These are phyloP conservation scores for Galago senegalensis DNA, from an alignment of 2,797 vertebrate genomes.

Conservation along the genomic window DNA sequence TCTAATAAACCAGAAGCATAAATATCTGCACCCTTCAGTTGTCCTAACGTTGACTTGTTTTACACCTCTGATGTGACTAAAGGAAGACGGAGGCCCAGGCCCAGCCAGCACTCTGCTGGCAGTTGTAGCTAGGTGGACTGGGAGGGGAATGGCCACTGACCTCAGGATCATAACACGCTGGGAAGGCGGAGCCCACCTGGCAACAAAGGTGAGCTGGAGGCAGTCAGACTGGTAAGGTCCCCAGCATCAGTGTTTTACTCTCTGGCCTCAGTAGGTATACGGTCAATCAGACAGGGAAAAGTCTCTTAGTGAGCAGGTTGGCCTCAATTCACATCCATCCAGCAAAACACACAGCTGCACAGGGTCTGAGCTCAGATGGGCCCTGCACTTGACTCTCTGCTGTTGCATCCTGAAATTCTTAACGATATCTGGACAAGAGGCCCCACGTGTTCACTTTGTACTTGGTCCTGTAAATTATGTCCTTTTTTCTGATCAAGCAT, in stretches of 20 bases:
- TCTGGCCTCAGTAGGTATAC: slow-evolving; percentile 2
- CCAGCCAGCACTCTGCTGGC: background rate
- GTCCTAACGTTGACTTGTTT: background rate
- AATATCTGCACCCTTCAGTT: slow-evolving; percentile 52
- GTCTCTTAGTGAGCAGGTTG: background rate
- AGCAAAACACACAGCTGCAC: background rate
- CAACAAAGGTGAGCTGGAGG: background rate
- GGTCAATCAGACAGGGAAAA: slow-evolving; percentile 25
- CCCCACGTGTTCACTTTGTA: background rate
- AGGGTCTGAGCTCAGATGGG: background rate
- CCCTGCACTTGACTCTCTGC: background rate
- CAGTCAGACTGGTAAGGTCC: background rate
- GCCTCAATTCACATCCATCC: background rate
- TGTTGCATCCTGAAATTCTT: background rate
- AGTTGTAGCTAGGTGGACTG: rapidly evolving
- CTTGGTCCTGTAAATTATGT: background rate
- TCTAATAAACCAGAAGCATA: slow-evolving; percentile 64
- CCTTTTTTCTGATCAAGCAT: background rate
- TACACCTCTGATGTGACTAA: background rate
- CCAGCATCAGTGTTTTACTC: background rate
- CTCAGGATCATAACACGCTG: background rate
- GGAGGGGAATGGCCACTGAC: background rate
- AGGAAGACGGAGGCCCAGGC: background rate
- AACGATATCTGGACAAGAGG: background rate
- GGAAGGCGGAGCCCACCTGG: background rate